A percentile compares a stretch with the other conserved stretches of the same genome.
Evolutionary conservation across 2,797 vertebrate genomes (phyloP).

Genomic region (Alectoris magna): DNA sequence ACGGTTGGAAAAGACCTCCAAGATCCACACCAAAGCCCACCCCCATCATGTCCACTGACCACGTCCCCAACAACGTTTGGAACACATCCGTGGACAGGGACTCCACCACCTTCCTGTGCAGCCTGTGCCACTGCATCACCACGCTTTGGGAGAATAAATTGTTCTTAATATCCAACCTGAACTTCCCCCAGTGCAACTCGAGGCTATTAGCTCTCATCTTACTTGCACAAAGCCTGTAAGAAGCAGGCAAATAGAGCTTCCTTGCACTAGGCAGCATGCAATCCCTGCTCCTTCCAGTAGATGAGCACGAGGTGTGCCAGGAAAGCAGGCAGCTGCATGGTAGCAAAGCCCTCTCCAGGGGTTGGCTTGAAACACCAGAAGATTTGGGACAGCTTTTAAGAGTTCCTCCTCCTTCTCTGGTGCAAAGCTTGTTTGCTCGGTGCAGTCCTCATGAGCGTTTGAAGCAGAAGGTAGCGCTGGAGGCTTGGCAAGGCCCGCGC

Average conservation of each 20-base stretch:
- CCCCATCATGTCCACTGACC: no score
- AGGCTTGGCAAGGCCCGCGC: constrained; percentile 8
- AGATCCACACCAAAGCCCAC: no score
- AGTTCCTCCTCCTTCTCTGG: background rate
- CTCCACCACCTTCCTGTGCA: no score
- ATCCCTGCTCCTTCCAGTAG: background rate
- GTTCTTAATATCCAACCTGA: no score
- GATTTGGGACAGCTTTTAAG: background rate
- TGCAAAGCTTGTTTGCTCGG: background rate
- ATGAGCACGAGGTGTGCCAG: background rate
- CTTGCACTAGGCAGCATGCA: fast-evolving
- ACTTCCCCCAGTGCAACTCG: no score
- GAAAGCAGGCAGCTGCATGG: background rate
- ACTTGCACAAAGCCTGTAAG: fast-evolving
- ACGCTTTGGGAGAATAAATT: no score
- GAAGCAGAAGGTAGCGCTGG: constrained; percentile 42
- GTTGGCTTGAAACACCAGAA: background rate
- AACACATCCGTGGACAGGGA: no score
- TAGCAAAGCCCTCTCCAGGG: background rate
- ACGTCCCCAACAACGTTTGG: no score
- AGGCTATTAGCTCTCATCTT: no score
- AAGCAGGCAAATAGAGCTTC: background rate
- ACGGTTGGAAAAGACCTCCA: no score
- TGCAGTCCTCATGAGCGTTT: background rate
- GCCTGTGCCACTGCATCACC: no score